Evolutionary conservation across 1,140 invertebrate genomes (phyloP).

Genomic region (Cecropterus lyciades): DNA sequence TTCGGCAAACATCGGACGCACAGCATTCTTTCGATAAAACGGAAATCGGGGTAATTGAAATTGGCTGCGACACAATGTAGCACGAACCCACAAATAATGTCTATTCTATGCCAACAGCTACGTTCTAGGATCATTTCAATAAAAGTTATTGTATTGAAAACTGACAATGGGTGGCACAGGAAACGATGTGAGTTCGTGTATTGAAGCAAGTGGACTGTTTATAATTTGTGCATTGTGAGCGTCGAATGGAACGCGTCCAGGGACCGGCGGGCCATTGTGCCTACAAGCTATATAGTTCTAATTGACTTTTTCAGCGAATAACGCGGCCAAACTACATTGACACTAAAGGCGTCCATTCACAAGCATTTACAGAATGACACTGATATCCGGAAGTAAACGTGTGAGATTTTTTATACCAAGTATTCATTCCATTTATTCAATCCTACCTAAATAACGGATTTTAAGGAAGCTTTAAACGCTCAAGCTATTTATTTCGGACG

Average conservation of each 20-base stretch:
- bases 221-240: constrained; percentile 80
- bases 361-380: constrained; percentile 34
- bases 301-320: constrained; percentile 69
- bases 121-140: constrained; percentile 79
- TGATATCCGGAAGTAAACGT: constrained; percentile 33
- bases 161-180: constrained; percentile 77
- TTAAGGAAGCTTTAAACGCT: neutral
- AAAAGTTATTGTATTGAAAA: constrained; percentile 81
- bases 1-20: constrained; percentile 60
- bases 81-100: constrained; percentile 73
- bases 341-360: constrained; percentile 34
- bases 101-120: constrained; percentile 56
- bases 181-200: constrained; percentile 75
- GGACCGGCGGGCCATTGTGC: constrained; percentile 56
- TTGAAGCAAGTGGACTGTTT: constrained; percentile 81
- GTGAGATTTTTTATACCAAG: constrained; percentile 9
- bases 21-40: constrained; percentile 65
- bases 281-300: constrained; percentile 57
- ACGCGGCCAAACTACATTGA: constrained; percentile 31
- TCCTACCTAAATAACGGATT: constrained; percentile 18
- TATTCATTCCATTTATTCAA: constrained; percentile 6
- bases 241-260: constrained; percentile 62
- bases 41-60: constrained; percentile 77
- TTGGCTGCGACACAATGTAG: constrained; percentile 69
- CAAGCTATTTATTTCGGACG: neutral